Base-by-base conservation (phyloP, 2,888 invertebrate genomes). In the Eupithecia insigniata region DNA sequence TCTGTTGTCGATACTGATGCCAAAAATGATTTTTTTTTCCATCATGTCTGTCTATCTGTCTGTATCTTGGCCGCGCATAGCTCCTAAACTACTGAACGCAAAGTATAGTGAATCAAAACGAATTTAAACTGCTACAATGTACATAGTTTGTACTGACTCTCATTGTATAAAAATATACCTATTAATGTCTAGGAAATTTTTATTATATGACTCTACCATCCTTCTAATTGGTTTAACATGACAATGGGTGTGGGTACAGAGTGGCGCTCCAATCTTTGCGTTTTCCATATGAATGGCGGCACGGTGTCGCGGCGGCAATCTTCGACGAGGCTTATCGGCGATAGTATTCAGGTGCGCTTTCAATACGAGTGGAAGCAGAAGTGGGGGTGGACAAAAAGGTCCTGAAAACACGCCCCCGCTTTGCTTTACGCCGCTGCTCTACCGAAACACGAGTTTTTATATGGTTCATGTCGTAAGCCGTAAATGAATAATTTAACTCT, bases 221-320 rank as follows among this genome's bases (percentile, higher is more conserved):
- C n/a, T n/a, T n/a, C n/a, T 10, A 10, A 12, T 12, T n/a, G 43
- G 43, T n/a, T 58, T 58, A 58, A 16, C 26, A 66, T 66, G 14
- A 51, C 74, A 70, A 71, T 74, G 71, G 72, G 69, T 69, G 46
- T 34, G 16, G 43, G 61, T 66, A 30, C 60, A 67, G 69, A 74
- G 66, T 39, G 26, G 68, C 65, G 62, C 32, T 55, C 64, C 66
- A 64, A 67, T 71, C 70, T 69, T 67, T 14, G 66, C 70, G 73
- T 73, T 77, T 76, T 70, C 77, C 79, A 78, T 78, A 75, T 77
- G 79, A 79, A 79, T 79, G 60, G 79, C 71, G 76, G n/a, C n/a
- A n/a, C n/a, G n/a, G n/a, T n/a, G n/a, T n/a, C n/a, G n/a, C n/a
- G n/a, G 75, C 74, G 77, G 74, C 72, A 71, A 71, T 71, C 68